Base-by-base conservation (phyloP, 2,888 invertebrate genomes). In the Papilio gigon region DNA sequence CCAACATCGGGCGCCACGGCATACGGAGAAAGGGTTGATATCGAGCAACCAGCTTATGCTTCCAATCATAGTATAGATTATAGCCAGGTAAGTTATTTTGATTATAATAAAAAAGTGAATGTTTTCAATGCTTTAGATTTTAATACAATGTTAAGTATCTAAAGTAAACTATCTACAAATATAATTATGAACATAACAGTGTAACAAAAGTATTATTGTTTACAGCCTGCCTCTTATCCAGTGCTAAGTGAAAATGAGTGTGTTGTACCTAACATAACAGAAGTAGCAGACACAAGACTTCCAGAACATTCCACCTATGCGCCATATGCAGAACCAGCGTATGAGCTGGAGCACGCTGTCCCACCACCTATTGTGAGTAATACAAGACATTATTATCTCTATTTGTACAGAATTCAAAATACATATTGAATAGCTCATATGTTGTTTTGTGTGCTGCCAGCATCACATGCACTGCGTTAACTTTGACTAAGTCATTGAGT, bases 221-320 rank as follows among this genome's bases (percentile, higher is more conserved):
- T 47, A 69, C 82, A 85, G 81, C 80, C 84, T 5, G 67, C 79
- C 14, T 74, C 78, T 1, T 89, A 87, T 72, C 83, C 81, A 65
- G 77, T 80, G 0, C 65, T 77, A 2, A 74, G 79, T 3, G 90
- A 90, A 2, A 65, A 84, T 1, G 91, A 91, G 72, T 86, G 89
- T 76, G 89, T 91, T 47, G 91, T 92, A 0, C 91, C 91, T 9
- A 91, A 90, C 71, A 87, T 90, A 75, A 82, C 89, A 35, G 90
- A 90, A 67, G 84, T 88, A n/a, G 84, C 88, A 0, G 86, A 80
- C 56, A 42, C 77, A 4, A 76, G 80, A 0, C 59, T 74, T 0
- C 74, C 80, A 0, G 80, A 82, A 12, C 84, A 79, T 61, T 77
- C 82, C 0, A 83, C 84, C 0, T 91, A 88, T 62, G 86, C 88